These are phyloP conservation scores for Tricholaema leucomelas DNA, from an alignment of 2,113 vertebrate species.

Conservation along the genomic window DNA sequence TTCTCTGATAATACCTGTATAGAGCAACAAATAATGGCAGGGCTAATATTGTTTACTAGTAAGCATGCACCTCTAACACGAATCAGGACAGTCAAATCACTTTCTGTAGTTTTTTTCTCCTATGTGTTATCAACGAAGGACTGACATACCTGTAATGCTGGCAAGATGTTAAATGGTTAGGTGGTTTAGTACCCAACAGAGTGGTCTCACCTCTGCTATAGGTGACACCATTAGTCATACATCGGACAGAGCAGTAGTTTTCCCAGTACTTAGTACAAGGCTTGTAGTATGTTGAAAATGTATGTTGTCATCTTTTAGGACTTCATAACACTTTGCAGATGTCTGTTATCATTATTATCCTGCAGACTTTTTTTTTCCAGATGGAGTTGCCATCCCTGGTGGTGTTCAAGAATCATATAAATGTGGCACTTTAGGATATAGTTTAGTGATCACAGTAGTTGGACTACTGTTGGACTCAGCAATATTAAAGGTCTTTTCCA, in stretches of 20 bases:
- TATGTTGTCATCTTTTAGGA: neutral
- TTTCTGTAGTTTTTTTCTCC: neutral
- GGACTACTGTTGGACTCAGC: too few relatives aligned
- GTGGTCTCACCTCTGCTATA: neutral
- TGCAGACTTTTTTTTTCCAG: neutral
- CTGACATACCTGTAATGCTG: neutral
- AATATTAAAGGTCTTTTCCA: too few relatives aligned
- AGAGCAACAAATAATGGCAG: neutral
- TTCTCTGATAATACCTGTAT: neutral
- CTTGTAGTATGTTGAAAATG: neutral
- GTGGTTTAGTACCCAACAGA: neutral
- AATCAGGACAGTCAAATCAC: neutral
- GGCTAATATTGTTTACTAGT: neutral
- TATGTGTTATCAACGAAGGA: neutral
- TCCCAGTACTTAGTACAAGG: neutral
- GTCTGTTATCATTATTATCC: neutral
- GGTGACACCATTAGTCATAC: neutral
- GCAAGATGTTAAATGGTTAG: neutral
- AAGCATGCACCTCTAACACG: neutral
- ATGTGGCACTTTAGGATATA: too few relatives aligned
- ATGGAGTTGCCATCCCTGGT: too few relatives aligned
- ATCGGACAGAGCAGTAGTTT: neutral
- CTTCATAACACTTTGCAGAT: neutral
- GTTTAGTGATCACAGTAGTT: too few relatives aligned
- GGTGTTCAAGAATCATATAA: too few relatives aligned